Evolutionary conservation across 2,888 invertebrate genomes (phyloP).

Genomic region (Eupeodes latifasciatus): DNA sequence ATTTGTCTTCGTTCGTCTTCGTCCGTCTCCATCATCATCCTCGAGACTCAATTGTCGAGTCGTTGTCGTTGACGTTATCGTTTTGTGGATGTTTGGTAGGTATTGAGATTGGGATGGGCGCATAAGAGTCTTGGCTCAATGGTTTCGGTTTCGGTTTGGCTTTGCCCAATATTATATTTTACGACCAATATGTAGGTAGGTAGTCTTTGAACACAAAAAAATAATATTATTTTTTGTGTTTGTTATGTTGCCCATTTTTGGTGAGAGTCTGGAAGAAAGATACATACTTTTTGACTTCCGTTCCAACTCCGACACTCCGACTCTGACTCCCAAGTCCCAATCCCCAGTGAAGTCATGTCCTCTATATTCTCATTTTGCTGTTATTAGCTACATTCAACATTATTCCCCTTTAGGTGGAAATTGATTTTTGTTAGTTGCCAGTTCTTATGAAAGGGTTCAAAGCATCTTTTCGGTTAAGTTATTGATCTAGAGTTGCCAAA

Average conservation of each 20-base stretch:
- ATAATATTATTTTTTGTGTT: constrained; percentile 35
- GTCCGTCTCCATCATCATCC: constrained; percentile 16
- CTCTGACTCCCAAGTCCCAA: too few species aligned
- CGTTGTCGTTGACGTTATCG: constrained; percentile 11
- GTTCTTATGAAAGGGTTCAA: constrained; percentile 16
- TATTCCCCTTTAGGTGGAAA: constrained; percentile 9
- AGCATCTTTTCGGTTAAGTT: not conserved
- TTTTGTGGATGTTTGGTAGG: constrained; percentile 28
- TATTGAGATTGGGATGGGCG: too few species aligned
- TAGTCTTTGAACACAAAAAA: constrained; percentile 33
- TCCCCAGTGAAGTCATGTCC: constrained; percentile 8
- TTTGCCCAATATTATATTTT: constrained; percentile 34
- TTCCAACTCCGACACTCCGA: too few species aligned
- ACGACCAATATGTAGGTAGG: not conserved
- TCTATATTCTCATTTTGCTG: not conserved
- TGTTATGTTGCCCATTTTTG: constrained; percentile 18
- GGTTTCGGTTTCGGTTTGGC: constrained; percentile 32
- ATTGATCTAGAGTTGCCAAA: constrained; percentile 15
- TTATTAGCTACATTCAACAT: constrained; percentile 9
- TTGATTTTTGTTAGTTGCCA: constrained; percentile 34
- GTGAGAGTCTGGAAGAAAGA: constrained; percentile 2
- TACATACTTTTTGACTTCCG: constrained; percentile 17
- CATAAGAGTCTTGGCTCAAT: constrained; percentile 21
- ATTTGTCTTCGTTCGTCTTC: constrained; percentile 33
- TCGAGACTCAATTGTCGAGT: constrained; percentile 11